Evolutionary conservation across 2,888 invertebrate genomes (phyloP), one percentile per base, ranked within the genome.

Genomic region (Apodemia zela): DNA sequence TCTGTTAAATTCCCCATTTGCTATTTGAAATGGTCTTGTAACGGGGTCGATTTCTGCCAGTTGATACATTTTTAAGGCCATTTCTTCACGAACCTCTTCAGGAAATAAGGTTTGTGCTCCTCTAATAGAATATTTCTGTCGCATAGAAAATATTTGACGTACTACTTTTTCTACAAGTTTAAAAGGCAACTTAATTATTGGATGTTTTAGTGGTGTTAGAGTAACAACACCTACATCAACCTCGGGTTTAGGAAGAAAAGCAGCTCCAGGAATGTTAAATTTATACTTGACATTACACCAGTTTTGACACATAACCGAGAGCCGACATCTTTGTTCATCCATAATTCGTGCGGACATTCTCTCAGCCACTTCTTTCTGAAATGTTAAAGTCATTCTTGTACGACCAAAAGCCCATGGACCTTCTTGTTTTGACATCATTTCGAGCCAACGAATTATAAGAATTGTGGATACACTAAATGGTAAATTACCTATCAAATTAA

Each of bases 351-450:
- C 98, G 7, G 95, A 94, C 85, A 99, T 96, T 71, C 99, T 93
- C 80, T 98, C 96, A 0, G 98, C 99, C 0, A 99, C 98, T 93
- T 99, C 99, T 76, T 98, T 96, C 85, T 99, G 99, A 92, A 99
- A 99, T 11, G 99, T 99, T 60, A 99, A 89, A 0, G 98, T 97
- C 95, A 99, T 94, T 64, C 94, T 93, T 0, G 97, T 94, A 59
- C 99, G 93, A 0, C 98, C 98, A 79, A 95, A 94, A 0, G 89
- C 82, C 95, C 98, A 98, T 0, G 96, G 95, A 6, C 95, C 95
- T 59, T 91, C 93, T 74, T 93, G 93, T 68, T 94, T 92, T 0
- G 97, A 96, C 67, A 99, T 95, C 77, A 95, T 94, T 65, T 95
- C 92, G 45, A 98, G 83, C 97, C 98, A 99, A 67, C 95, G 94